Percentiles rank a stretch among this genome's conserved stretches.
phyloP scores from a whole-genome alignment of 2,888 invertebrate species.

The Alitta virens region DNA sequence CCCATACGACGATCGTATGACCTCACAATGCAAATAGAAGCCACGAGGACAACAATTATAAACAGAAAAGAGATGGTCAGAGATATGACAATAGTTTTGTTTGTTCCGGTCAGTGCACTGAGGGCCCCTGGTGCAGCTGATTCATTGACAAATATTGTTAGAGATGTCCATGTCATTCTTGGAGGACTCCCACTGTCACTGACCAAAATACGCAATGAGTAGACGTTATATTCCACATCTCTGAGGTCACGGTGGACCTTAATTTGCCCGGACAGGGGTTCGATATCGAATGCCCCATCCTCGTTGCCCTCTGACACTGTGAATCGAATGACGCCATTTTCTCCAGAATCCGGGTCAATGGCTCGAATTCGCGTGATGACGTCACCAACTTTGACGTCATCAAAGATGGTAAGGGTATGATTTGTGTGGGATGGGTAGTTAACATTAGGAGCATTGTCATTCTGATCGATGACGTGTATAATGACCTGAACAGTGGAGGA shows the following conservation, averaged over 20 bases:
- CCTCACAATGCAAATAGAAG: slow-evolving; percentile 2
- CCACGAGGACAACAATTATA: slow-evolving; percentile 6
- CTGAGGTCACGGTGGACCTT: neutral
- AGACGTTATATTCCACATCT: neutral
- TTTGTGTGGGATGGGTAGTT: slow-evolving; percentile 8
- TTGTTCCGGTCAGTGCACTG: slow-evolving; percentile 9
- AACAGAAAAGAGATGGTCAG: slow-evolving; percentile 4
- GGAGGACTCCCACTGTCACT: slow-evolving; percentile 8
- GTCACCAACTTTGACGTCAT: slow-evolving; percentile 8
- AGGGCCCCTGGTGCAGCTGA: neutral
- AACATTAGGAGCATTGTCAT: slow-evolving; percentile 13
- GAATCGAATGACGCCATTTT: slow-evolving; percentile 10
- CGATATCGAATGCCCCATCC: slow-evolving; percentile 8
- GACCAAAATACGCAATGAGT: slow-evolving; percentile 3
- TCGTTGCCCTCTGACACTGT: neutral
- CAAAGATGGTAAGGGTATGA: slow-evolving; percentile 10
- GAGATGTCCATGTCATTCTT: slow-evolving; percentile 3
- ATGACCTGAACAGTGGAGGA: neutral
- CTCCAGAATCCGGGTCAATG: slow-evolving; percentile 11
- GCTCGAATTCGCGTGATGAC: slow-evolving; percentile 6
- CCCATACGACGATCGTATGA: neutral
- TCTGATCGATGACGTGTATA: neutral
- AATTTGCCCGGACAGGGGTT: slow-evolving; percentile 6
- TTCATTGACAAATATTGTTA: slow-evolving; percentile 5
- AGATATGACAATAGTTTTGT: slow-evolving; percentile 10